These are phyloP conservation scores for Syngnathus floridae DNA, from an alignment of 2,113 vertebrate species.

Conservation along the genomic window DNA sequence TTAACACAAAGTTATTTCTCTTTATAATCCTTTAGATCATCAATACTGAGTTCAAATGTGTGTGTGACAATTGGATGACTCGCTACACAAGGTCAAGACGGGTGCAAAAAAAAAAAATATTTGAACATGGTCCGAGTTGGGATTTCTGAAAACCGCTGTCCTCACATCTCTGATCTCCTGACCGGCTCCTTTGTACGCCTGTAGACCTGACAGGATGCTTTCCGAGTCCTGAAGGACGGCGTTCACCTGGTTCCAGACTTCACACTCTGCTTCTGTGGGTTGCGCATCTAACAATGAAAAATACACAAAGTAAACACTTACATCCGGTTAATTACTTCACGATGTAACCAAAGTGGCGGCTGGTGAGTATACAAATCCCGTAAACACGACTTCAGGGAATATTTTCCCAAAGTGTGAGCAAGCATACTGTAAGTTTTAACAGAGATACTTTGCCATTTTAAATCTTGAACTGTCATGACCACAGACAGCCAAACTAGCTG, in stretches of 20 bases:
- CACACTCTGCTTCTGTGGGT: slow-evolving; percentile 89
- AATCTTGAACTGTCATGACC: slow-evolving; percentile 1
- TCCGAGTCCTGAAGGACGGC: slow-evolving; percentile 93
- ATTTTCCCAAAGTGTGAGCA: neutral
- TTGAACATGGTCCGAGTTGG: neutral
- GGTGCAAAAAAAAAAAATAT: neutral
- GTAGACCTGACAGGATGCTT: slow-evolving; percentile 87
- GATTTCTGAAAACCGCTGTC: neutral
- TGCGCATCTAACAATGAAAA: slow-evolving; percentile 79
- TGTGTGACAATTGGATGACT: too few species aligned
- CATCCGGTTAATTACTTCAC: neutral
- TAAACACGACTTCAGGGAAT: neutral
- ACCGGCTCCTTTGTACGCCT: slow-evolving; percentile 95
- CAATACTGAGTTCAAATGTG: too few species aligned
- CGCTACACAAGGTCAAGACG: too few species aligned
- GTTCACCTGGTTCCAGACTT: slow-evolving; percentile 96
- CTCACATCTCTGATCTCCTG: slow-evolving; percentile 96
- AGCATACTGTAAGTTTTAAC: neutral
- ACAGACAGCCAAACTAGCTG: slow-evolving; percentile 11
- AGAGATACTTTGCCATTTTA: neutral
- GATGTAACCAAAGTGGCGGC: neutral
- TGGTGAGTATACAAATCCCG: neutral
- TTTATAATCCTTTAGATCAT: too few species aligned
- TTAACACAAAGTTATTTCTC: too few species aligned
- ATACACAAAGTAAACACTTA: slow-evolving; percentile 17